A percentile compares a stretch with the other conserved stretches of the same genome.
Conservation (phyloP, 2,113 vertebrate genomes). For the Synodontis membranacea region DNA sequence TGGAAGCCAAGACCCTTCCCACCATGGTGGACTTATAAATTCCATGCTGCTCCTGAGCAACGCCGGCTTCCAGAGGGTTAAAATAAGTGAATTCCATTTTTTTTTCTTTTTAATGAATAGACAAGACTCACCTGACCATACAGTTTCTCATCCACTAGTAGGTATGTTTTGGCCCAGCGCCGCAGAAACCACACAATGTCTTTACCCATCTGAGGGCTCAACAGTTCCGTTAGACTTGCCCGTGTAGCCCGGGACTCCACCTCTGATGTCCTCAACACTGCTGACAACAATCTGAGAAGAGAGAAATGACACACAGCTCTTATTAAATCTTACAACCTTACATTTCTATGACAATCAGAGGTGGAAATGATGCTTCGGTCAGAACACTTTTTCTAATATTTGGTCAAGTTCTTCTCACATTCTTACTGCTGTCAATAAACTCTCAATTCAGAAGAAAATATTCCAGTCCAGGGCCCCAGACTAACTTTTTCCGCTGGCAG, state of each 20-base stretch:
- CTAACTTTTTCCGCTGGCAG: no score
- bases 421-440: neutral
- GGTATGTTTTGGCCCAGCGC: slow-evolving; percentile 96
- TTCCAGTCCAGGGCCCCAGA: no score
- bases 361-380: neutral
- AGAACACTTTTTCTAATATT: neutral
- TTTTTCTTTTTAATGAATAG: no score
- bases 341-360: neutral
- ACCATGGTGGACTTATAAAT: no score
- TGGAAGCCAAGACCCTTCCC: no score
- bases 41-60: no score
- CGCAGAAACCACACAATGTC: slow-evolving; percentile 98
- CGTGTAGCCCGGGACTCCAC: slow-evolving; percentile 95
- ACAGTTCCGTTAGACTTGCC: slow-evolving; percentile 87
- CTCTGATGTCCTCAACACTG: slow-evolving; percentile 92
- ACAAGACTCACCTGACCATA: slow-evolving; percentile 87
- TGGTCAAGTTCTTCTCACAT: neutral
- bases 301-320: neutral
- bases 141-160: slow-evolving; percentile 94
- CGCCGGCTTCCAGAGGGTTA: no score
- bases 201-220: slow-evolving; percentile 98
- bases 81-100: neutral
- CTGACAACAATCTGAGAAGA: slow-evolving; percentile 85
- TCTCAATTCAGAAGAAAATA: neutral
- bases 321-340: neutral